Conservation (phyloP, 2,113 vertebrate genomes). For the Vulpes ferrilata region DNA sequence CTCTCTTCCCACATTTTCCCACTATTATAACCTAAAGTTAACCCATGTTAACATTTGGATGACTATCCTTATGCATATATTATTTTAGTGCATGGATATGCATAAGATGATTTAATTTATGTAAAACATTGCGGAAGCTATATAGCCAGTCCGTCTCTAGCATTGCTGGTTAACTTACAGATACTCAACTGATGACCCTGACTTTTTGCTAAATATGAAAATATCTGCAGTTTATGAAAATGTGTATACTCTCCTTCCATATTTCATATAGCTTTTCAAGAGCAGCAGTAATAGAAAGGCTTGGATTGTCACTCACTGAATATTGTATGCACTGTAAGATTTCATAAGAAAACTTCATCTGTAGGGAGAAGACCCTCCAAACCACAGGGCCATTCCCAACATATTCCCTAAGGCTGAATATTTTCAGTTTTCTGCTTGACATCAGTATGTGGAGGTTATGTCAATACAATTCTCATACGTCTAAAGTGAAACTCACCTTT, state of each 20-base stretch:
- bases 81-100: not conserved
- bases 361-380: not conserved
- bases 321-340: not conserved
- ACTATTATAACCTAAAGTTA: not conserved
- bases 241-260: not conserved
- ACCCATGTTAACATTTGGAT: not conserved
- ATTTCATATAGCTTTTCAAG: not conserved
- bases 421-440: not conserved
- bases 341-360: not conserved
- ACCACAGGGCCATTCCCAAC: not conserved
- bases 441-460: not conserved
- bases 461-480: not conserved
- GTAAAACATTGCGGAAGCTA: not conserved
- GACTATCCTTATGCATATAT: not conserved
- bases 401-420: not conserved
- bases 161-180: not conserved
- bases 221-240: not conserved
- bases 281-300: not conserved
- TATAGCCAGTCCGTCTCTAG: not conserved
- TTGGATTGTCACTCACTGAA: not conserved
- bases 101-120: not conserved
- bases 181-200: not conserved
- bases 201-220: conserved; percentile 17
- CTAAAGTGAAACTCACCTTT: not conserved
- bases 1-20: not conserved